A percentile compares a stretch with the other conserved stretches of the same genome.
These are phyloP conservation scores for Merops nubicus DNA, from an alignment of 2,113 vertebrate genomes.

Conservation along the genomic window DNA sequence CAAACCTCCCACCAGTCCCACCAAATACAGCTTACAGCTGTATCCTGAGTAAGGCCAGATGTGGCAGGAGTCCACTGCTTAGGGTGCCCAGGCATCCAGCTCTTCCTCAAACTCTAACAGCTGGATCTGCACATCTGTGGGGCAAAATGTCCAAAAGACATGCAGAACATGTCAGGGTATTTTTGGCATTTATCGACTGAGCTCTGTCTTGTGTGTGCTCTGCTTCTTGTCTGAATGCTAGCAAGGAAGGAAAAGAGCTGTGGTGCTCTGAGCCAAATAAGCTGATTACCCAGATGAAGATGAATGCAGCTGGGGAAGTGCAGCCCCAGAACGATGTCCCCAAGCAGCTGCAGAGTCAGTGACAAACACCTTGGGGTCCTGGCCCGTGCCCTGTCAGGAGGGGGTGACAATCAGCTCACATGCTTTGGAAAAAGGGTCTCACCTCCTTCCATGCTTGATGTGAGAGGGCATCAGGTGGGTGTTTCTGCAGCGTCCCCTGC, in stretches of 20 bases:
- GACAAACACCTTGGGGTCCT: fast-evolving
- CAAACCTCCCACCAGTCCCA: neutral
- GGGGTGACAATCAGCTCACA: neutral
- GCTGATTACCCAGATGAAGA: neutral
- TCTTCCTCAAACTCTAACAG: neutral
- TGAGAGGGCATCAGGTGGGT: neutral
- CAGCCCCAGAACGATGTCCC: neutral
- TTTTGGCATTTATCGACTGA: neutral
- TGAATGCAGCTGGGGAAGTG: neutral
- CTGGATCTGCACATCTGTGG: neutral
- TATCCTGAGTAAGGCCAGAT: neutral
- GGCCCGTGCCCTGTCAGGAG: neutral
- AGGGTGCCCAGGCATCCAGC: neutral
- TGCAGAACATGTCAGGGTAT: neutral
- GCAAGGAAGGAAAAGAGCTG: neutral
- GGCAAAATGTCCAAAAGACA: neutral
- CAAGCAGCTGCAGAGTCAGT: neutral
- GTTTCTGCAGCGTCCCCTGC: fast-evolving
- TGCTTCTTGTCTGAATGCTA: neutral
- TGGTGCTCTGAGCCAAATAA: neutral
- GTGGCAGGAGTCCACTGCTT: neutral
- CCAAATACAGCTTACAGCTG: neutral
- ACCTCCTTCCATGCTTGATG: fast-evolving
- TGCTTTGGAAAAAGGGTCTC: neutral
- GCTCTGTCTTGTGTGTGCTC: neutral